Evolutionary conservation across 2,113 vertebrate species (phyloP).

Genomic region (Erythrolamprus reginae): DNA sequence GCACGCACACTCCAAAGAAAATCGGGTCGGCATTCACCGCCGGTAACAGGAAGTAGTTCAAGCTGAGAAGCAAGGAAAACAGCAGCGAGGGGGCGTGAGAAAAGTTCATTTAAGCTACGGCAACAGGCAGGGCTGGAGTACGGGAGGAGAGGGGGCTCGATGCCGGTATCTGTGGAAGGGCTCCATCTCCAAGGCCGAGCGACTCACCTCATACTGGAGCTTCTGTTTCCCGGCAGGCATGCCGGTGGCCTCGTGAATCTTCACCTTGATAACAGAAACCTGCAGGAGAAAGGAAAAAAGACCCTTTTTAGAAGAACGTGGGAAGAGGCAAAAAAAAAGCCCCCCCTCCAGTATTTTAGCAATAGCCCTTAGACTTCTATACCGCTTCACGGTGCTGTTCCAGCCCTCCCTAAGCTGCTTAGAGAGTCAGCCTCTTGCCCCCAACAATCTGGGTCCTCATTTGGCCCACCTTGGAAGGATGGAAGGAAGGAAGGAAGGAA

Average conservation of each 20-base stretch:
- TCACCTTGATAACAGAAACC: conserved; percentile 99
- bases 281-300: conserved; percentile 49
- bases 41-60: neutral
- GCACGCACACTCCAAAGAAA: neutral
- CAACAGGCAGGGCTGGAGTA: neutral
- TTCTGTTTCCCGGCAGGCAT: conserved; percentile 99
- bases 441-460: no score
- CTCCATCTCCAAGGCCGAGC: neutral
- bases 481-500: no score
- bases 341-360: neutral
- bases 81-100: neutral
- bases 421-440: no score
- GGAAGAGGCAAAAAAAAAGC: no score
- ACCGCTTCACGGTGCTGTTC: no score
- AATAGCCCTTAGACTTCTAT: no score
- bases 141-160: neutral
- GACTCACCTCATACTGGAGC: conserved; percentile 90
- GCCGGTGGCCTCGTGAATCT: conserved; percentile 97
- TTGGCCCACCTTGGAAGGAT: no score
- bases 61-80: neutral
- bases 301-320: accelerated
- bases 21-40: neutral
- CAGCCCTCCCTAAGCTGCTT: no score
- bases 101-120: neutral
- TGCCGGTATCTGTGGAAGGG: accelerated